These are phyloP conservation scores for Drosophila tsacasi DNA, from an alignment of 1,140 invertebrate genomes.

Conservation along the genomic window DNA sequence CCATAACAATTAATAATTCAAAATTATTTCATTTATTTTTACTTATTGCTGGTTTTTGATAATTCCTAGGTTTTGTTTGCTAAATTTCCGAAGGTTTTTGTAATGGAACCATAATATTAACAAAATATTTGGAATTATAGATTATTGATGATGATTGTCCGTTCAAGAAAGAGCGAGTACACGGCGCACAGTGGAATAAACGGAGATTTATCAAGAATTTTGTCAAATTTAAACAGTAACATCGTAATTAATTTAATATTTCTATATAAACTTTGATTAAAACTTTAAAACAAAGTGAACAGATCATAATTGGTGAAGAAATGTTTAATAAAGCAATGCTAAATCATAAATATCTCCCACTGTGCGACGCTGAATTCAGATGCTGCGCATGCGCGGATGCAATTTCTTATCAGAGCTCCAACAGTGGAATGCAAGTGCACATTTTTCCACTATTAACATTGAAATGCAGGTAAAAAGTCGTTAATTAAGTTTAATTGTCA, in stretches of 20 bases:
- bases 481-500: constrained; percentile 25
- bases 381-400: constrained; percentile 23
- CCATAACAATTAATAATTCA: too few relatives aligned
- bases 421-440: constrained; percentile 25
- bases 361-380: neutral
- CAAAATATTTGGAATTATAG: too few relatives aligned
- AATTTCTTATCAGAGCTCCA: constrained; percentile 12
- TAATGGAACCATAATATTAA: too few relatives aligned
- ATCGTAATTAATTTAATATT: neutral
- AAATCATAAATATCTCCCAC: neutral
- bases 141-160: too few relatives aligned
- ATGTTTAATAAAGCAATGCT: neutral
- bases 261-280: neutral
- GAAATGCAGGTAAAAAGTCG: constrained; percentile 8
- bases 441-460: constrained; percentile 14
- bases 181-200: too few relatives aligned
- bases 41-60: too few relatives aligned
- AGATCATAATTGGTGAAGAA: neutral
- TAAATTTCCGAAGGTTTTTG: too few relatives aligned
- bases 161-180: too few relatives aligned
- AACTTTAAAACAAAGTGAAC: neutral
- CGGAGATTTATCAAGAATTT: too few relatives aligned
- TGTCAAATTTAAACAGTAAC: neutral
- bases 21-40: too few relatives aligned
- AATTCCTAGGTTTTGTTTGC: too few relatives aligned